Evolutionary conservation across 2,113 vertebrate genomes (phyloP), one percentile per base, ranked within the genome.

Genomic region (Megaptera novaeangliae): DNA sequence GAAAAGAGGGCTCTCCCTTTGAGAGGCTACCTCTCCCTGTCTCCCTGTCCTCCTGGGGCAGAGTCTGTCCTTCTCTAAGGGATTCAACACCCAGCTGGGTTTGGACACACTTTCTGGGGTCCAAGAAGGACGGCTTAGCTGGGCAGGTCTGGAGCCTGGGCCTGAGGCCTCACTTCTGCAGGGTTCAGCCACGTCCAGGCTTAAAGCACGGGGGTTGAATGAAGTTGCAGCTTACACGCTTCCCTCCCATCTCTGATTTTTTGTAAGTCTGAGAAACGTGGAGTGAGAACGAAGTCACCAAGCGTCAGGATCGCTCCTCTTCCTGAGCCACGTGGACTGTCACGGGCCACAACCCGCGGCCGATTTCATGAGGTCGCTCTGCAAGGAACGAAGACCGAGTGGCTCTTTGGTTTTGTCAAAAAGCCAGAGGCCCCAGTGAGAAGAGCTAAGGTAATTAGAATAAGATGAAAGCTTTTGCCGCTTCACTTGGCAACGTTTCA

Each of bases 271-370:
- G 41, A 5, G 46, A 25, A 55, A 36, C 6, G 41, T 2, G 17
- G 57, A 75, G 17, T 6, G 18, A 81, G 31, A 34, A 7, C 1
- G 15, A 31, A 49, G 44, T 46, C 52, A 4, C n/a, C 3, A 0
- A 13, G 36, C 0, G 36, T 6, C 25, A 41, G 74, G 64, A 39
- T 23, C 9, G 4, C 10, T 8, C 31, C 49, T 36, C 36, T 18
- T 39, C 36, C 36, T 18, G 39, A 11, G 61, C 7, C 2, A 59
- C 23, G 23, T 0, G 59, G 57, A 44, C 31, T 14, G 23, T 39
- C 7, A 0, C 1, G 8, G 36, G 27, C 6, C 36, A 6, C 0
- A 6, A 34, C 1, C 7, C 7, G 14, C 5, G 5, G 31, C 34
- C 18, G 20, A 34, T n/a, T 2, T 14, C 52, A 3, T 1, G 11